phyloP scores from a whole-genome alignment of 2,888 invertebrate species.

The Linyphia triangularis region DNA sequence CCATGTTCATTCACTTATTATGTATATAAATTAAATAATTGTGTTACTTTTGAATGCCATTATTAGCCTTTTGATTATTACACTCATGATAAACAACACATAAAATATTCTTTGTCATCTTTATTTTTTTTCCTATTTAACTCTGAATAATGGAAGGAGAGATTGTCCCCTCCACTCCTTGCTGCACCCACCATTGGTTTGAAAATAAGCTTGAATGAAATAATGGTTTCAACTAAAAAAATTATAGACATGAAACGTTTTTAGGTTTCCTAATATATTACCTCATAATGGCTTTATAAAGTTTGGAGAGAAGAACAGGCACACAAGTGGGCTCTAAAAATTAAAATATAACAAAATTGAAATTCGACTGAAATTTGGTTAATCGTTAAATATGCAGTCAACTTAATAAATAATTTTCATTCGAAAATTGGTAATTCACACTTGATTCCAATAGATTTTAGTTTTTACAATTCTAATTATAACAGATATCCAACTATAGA shows the following conservation, averaged over 20 bases:
- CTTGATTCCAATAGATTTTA: too few relatives aligned
- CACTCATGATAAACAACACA: too few relatives aligned
- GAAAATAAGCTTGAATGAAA: too few relatives aligned
- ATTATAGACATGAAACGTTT: not conserved
- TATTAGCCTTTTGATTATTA: not conserved
- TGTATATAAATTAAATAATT: too few relatives aligned
- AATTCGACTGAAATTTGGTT: not conserved
- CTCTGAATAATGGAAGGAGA: too few relatives aligned
- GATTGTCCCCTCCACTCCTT: too few relatives aligned
- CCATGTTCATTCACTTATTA: too few relatives aligned
- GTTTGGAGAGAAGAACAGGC: not conserved
- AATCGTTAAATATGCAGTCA: not conserved
- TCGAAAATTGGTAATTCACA: too few relatives aligned
- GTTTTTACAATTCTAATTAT: too few relatives aligned
- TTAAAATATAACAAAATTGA: not conserved
- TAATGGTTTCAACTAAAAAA: not conserved
- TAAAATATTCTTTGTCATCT: not conserved
- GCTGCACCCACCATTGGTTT: too few relatives aligned
- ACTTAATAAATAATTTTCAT: not conserved
- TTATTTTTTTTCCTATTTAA: not conserved
- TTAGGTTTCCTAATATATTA: not conserved
- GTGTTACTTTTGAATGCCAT: too few relatives aligned
- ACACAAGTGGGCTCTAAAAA: not conserved
- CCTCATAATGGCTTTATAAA: slow-evolving; percentile 41
- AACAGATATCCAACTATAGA: too few relatives aligned